Conservation (phyloP, 92 coral and sea anemone species). For the Porites divaricata region DNA sequence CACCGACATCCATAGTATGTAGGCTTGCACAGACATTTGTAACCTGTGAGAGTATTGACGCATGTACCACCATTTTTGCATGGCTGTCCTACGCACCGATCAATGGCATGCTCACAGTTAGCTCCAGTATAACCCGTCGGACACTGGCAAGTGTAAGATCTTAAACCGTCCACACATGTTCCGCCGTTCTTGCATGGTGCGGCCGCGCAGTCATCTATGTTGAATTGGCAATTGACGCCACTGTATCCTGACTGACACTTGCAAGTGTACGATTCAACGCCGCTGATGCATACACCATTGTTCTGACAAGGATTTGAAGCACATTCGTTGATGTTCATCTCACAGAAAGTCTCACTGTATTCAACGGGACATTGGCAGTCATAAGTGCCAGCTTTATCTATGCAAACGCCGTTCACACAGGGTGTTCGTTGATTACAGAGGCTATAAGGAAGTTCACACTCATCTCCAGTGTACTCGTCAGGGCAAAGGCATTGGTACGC, state of each 20-base stretch:
- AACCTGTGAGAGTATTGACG: constrained; percentile 63
- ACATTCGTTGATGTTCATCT: constrained; percentile 64
- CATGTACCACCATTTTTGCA: constrained; percentile 82
- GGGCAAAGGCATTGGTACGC: constrained; percentile 78
- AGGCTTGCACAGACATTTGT: constrained; percentile 79
- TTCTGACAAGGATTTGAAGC: constrained; percentile 72
- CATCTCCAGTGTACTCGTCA: constrained; percentile 68
- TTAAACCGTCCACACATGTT: constrained; percentile 66
- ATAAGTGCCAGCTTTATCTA: constrained; percentile 74
- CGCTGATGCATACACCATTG: constrained; percentile 64
- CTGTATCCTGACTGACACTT: constrained; percentile 52
- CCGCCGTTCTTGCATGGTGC: constrained; percentile 81
- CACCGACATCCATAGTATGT: constrained; percentile 76
- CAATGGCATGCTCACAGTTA: constrained; percentile 63
- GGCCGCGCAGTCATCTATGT: constrained; percentile 81
- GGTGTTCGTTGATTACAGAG: constrained; percentile 67
- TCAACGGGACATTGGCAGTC: constrained; percentile 78
- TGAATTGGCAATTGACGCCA: constrained; percentile 66
- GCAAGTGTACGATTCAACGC: constrained; percentile 50
- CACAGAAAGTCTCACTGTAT: constrained; percentile 77
- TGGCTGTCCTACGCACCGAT: constrained; percentile 70
- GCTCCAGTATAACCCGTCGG: constrained; percentile 66
- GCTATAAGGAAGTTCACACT: constrained; percentile 78
- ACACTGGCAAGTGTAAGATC: constrained; percentile 64
- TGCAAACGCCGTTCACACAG: constrained; percentile 78